Evolutionary conservation across 2,113 vertebrate species (phyloP).

Genomic region (Oryzias javanicus): DNA sequence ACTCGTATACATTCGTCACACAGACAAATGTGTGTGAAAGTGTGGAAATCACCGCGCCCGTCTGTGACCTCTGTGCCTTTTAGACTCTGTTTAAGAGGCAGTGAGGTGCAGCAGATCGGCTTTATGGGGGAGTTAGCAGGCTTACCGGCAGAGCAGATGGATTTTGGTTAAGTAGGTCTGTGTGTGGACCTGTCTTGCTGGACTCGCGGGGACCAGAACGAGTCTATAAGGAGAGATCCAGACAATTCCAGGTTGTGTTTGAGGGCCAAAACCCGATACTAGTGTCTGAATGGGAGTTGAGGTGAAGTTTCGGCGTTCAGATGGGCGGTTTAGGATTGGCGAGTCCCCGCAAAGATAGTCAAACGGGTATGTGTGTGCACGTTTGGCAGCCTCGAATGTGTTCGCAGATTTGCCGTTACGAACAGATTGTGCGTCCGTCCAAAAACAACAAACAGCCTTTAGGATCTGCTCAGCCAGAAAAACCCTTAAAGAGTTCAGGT

Average conservation of each 20-base stretch:
- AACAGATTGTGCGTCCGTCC: conserved; percentile 23
- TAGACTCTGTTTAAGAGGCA: conserved; percentile 25
- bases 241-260: neutral
- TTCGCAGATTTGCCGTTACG: conserved; percentile 20
- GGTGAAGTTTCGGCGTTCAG: neutral
- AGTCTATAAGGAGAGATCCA: neutral
- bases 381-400: conserved; percentile 4
- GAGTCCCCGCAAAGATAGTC: neutral
- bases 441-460: conserved; percentile 26
- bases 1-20: too few species aligned
- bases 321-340: neutral
- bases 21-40: too few species aligned
- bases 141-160: conserved; percentile 32
- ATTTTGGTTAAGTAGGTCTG: conserved; percentile 14
- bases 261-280: neutral
- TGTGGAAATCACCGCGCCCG: neutral
- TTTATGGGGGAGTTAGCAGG: conserved; percentile 21
- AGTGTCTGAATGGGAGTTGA: neutral
- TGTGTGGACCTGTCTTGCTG: neutral
- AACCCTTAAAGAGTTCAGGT: neutral
- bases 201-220: neutral
- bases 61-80: neutral
- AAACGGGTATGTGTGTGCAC: neutral
- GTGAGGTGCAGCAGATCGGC: conserved; percentile 15
- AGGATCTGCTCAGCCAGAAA: conserved; percentile 20